Conservation (phyloP, 2,113 vertebrate genomes). For the Anoplopoma fimbria region DNA sequence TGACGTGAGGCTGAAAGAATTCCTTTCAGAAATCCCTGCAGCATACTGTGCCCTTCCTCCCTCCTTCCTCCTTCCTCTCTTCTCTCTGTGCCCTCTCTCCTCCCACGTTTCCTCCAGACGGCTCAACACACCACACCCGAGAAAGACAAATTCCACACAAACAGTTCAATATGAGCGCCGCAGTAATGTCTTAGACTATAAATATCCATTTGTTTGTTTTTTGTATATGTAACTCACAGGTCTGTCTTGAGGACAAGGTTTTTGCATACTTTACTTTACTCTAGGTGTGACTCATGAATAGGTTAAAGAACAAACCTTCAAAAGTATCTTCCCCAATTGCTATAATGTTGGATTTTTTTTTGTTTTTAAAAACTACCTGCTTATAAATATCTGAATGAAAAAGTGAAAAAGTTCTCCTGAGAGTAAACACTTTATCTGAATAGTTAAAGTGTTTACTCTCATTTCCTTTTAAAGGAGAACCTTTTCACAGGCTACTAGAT, state of each 20-base stretch:
- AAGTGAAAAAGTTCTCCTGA: too few relatives aligned
- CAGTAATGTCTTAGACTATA: constrained; percentile 27
- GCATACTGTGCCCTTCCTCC: constrained; percentile 69
- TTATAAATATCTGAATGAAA: background rate
- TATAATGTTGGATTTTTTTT: background rate
- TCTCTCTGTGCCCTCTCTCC: constrained; percentile 68
- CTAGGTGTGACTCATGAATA: constrained; percentile 1
- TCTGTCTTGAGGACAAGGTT: constrained; percentile 32
- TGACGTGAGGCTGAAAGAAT: constrained; percentile 81
- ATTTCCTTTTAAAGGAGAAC: background rate
- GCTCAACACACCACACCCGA: constrained; percentile 77
- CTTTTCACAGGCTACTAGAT: background rate
- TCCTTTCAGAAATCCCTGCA: constrained; percentile 77
- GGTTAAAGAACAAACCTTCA: background rate
- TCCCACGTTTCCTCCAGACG: constrained; percentile 80
- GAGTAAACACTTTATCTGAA: too few relatives aligned
- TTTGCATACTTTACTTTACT: constrained; percentile 31
- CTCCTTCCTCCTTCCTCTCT: constrained; percentile 67
- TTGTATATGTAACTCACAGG: background rate
- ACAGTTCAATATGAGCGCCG: constrained; percentile 48
- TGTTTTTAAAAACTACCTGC: background rate
- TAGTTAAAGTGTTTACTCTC: background rate
- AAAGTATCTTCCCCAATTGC: background rate
- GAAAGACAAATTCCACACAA: constrained; percentile 64
- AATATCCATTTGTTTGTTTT: background rate